phyloP scores from a whole-genome alignment of 2,113 vertebrate species.

The Aramus guarauna region DNA sequence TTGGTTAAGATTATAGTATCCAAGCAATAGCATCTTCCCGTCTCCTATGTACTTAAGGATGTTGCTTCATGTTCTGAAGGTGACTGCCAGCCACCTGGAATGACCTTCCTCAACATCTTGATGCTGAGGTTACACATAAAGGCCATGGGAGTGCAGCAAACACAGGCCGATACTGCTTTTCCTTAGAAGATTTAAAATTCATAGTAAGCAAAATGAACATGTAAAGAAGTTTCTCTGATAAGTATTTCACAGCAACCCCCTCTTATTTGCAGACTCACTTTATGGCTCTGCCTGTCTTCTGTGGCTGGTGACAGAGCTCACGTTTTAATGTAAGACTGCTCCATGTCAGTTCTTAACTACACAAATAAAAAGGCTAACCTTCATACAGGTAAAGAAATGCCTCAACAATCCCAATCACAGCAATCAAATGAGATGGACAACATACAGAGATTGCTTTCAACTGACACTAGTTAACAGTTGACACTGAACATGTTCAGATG shows the following conservation, averaged over 20 bases:
- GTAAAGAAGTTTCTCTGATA: background rate
- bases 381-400: background rate
- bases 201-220: background rate
- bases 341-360: background rate
- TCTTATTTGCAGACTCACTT: background rate
- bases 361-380: background rate
- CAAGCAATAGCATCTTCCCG: background rate
- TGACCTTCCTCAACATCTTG: background rate
- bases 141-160: background rate
- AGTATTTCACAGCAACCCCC: background rate
- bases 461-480: background rate
- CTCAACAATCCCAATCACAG: background rate
- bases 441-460: background rate
- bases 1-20: background rate
- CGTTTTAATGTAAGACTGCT: background rate
- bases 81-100: background rate
- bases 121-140: background rate
- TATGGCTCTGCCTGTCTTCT: background rate
- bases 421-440: background rate
- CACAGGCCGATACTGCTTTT: background rate
- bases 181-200: background rate
- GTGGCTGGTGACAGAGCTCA: background rate
- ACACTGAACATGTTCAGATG: background rate
- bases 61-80: background rate
- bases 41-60: background rate